These are phyloP conservation scores for Anarsia innoxiella DNA, from an alignment of 2,888 invertebrate genomes.

Conservation along the genomic window DNA sequence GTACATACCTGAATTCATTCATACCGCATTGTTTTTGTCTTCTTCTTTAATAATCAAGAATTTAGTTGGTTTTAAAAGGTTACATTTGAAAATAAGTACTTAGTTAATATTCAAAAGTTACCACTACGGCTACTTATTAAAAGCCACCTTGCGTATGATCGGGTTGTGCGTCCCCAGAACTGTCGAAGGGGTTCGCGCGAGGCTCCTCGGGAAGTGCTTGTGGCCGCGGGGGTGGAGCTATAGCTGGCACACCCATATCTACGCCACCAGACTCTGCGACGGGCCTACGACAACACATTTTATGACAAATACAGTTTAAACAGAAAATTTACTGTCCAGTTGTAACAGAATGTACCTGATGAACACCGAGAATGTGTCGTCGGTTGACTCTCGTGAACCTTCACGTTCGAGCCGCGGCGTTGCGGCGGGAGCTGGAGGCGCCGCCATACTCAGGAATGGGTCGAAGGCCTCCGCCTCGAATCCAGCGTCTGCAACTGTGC, in stretches of 20 bases:
- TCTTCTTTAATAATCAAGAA: too few species aligned
- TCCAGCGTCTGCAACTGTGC: conserved; percentile 62
- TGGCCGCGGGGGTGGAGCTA: conserved; percentile 81
- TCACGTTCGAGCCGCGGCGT: conserved; percentile 77
- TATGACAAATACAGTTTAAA: too few species aligned
- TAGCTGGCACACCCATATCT: conserved; percentile 75
- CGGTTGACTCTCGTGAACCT: conserved; percentile 85
- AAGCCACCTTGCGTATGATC: conserved; percentile 5
- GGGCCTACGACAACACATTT: conserved; percentile 67
- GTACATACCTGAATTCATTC: too few species aligned
- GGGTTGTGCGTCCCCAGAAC: conserved; percentile 48
- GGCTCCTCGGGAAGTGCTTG: conserved; percentile 71
- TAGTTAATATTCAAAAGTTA: too few species aligned
- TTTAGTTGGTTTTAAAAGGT: too few species aligned
- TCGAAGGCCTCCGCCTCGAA: conserved; percentile 86
- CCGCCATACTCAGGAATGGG: conserved; percentile 85
- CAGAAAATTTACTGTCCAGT: too few species aligned
- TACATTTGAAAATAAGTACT: too few species aligned
- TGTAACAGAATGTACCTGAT: too few species aligned
- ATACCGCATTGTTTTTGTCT: too few species aligned
- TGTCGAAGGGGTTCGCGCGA: conserved; percentile 86
- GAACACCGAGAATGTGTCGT: conserved; percentile 87
- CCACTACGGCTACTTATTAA: too few species aligned
- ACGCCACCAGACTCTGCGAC: conserved; percentile 62
- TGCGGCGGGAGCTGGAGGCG: conserved; percentile 81